phyloP scores from a whole-genome alignment of 30 jellyfish, hydroid and myxozoan genomes.

The Rhopilema esculentum region DNA sequence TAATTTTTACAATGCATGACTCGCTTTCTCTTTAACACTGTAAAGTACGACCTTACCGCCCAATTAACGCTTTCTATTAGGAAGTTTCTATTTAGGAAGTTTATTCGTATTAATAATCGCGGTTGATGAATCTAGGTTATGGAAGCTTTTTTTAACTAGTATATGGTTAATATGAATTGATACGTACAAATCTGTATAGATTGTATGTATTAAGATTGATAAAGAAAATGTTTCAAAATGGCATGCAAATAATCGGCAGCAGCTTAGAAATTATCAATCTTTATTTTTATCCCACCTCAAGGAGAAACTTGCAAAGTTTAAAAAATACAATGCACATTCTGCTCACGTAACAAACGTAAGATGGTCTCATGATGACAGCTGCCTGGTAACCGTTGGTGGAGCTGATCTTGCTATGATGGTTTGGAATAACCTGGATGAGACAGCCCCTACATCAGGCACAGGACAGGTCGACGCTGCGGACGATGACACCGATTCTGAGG shows the following conservation, averaged over 20 bases:
- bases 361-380: conserved; percentile 91
- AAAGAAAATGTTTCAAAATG: no score
- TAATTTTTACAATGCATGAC: neutral
- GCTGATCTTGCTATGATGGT: conserved; percentile 96
- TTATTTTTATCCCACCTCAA: conserved; percentile 1
- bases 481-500: conserved; percentile 94
- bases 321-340: conserved; percentile 93
- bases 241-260: no score
- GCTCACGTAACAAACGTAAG: conserved; percentile 97
- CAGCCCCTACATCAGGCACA: conserved; percentile 30
- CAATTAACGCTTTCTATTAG: no score
- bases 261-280: neutral
- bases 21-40: neutral
- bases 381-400: conserved; percentile 90
- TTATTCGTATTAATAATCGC: no score
- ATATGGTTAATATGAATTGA: no score
- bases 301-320: conserved; percentile 92
- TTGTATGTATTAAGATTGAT: no score
- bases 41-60: no score
- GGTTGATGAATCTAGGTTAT: no score
- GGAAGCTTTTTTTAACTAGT: no score
- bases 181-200: no score
- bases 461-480: conserved; percentile 47
- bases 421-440: conserved; percentile 82
- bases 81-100: no score